These are phyloP conservation scores for Lepidochrysops patricia DNA, from an alignment of 2,888 invertebrate genomes.

Conservation along the genomic window DNA sequence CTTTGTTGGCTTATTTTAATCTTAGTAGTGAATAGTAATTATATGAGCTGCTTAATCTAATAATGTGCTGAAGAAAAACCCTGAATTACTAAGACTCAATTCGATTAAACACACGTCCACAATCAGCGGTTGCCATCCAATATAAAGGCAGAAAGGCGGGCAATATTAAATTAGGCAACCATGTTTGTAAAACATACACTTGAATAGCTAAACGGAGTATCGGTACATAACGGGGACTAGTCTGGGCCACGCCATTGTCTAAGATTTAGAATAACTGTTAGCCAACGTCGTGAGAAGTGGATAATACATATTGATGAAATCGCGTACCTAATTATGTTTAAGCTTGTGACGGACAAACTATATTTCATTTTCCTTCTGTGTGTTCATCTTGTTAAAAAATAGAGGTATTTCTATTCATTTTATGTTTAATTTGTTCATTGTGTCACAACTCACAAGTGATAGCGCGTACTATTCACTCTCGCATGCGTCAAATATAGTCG, in stretches of 20 bases:
- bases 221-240: not conserved
- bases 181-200: not conserved
- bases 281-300: not conserved
- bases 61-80: no score
- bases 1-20: no score
- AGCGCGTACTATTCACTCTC: no score
- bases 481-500: no score
- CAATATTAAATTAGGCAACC: not conserved
- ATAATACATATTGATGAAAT: not conserved
- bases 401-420: no score
- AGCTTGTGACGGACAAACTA: not conserved
- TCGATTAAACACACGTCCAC: not conserved
- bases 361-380: no score
- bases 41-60: no score
- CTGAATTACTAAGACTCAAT: not conserved
- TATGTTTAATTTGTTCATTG: no score
- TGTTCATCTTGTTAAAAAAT: no score
- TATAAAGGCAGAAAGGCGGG: not conserved
- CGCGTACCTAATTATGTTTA: not conserved
- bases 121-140: not conserved
- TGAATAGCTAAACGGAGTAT: not conserved
- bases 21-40: no score
- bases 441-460: no score
- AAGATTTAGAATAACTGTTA: not conserved
- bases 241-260: conserved; percentile 1